Conservation (phyloP, 2,888 invertebrate genomes). For the Phlogophora meticulosa region DNA sequence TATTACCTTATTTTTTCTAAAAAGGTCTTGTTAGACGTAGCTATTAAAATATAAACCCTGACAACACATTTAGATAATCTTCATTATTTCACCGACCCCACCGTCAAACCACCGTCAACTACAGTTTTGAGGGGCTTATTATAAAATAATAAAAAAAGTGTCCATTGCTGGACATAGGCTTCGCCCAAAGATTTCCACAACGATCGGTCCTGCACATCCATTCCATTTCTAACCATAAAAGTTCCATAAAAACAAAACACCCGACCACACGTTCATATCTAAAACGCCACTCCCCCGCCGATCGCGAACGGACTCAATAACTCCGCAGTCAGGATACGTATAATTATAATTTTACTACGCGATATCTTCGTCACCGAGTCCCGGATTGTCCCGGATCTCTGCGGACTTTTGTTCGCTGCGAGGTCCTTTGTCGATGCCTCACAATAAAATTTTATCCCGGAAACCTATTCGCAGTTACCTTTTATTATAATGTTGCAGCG, state of each 20-base stretch:
- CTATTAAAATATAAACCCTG: neutral
- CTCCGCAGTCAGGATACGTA: slow-evolving; percentile 50
- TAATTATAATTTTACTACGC: slow-evolving; percentile 66
- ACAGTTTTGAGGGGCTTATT: too few species aligned
- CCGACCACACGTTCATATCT: slow-evolving; percentile 5
- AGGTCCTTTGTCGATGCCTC: slow-evolving; percentile 85
- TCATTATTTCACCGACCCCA: too few species aligned
- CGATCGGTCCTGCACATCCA: too few species aligned
- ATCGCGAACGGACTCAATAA: slow-evolving; percentile 40
- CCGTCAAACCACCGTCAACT: too few species aligned
- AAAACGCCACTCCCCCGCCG: slow-evolving; percentile 18
- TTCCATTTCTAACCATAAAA: neutral
- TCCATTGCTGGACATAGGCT: too few species aligned
- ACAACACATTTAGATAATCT: neutral
- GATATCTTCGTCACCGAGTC: slow-evolving; percentile 71
- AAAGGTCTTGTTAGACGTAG: neutral
- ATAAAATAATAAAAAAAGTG: too few species aligned
- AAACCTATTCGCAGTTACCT: slow-evolving; percentile 90
- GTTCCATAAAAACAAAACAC: neutral
- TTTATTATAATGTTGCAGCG: slow-evolving; percentile 90
- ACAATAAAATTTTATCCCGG: slow-evolving; percentile 90
- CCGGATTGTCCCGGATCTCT: slow-evolving; percentile 71
- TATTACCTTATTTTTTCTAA: too few species aligned
- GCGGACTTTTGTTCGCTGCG: slow-evolving; percentile 66
- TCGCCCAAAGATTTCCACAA: too few species aligned